Evolutionary conservation across 1,140 invertebrate species (phyloP), one percentile per base, ranked within the genome.

Genomic region (Trichonephila clavata): DNA sequence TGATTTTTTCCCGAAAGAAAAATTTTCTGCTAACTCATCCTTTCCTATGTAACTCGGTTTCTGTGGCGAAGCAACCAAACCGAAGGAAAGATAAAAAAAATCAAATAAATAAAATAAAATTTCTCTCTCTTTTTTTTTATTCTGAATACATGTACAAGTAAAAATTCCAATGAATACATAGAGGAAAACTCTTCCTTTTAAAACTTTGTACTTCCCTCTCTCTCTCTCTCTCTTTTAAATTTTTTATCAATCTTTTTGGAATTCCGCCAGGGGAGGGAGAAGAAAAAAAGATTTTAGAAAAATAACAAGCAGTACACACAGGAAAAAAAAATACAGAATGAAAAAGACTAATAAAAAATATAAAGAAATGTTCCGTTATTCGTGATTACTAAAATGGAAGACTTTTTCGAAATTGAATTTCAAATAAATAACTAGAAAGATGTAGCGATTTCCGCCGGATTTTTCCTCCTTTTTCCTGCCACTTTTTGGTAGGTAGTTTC

Each of bases 341-440:
- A 57, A 87, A 65, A 63, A 20, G n/a, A 60, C 39, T 18, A 77
- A 89, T 63, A 90, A 90, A 90, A 24, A 61, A 27, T 90, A 80
- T 90, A 81, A 81, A 81, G 71, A 90, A 90, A 57, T 57, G 32
- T 81, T 81, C 39, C 59, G 71, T 20, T 84, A 84, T 68, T 84
- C 20, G 80, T 92, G 80, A 92, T 92, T 92, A 92, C 90, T 57
- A 91, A 92, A 92, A 84, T 83, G 80, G 60, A 68, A 68, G 90
- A 68, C 90, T 84, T 92, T 50, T 80, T 57, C 21, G 65, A 92
- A 84, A 92, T 84, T 92, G 90, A 84, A 92, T 92, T 92, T 84
- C 90, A 60, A 92, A 92, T 92, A 92, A 84, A 92, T 84, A 84
- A 80, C 43, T 59, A 84, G 87, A 89, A 71, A 71, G 65, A 77